Percentiles rank a stretch among this genome's conserved stretches.
phyloP scores from a whole-genome alignment of 2,888 invertebrate species.

The Eupithecia vulgata region DNA sequence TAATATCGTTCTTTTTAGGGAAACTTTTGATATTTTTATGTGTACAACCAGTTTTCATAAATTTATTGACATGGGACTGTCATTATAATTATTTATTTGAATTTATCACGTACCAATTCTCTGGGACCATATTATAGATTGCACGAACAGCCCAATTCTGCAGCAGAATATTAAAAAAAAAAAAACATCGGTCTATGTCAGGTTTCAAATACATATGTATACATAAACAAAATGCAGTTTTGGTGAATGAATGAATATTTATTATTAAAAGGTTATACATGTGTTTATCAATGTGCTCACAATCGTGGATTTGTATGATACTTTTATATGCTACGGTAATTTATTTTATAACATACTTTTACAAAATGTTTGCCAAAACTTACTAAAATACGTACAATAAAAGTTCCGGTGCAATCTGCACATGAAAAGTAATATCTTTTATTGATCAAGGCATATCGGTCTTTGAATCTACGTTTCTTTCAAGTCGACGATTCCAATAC shows the following conservation, averaged over 20 bases:
- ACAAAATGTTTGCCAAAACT: background rate
- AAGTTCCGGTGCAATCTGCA: background rate
- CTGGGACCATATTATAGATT: no score
- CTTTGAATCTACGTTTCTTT: constrained; percentile 20
- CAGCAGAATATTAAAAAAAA: no score
- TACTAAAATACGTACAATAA: background rate
- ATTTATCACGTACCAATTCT: no score
- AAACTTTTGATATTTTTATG: no score
- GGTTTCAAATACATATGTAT: background rate
- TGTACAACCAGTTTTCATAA: no score
- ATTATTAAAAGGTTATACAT: no score
- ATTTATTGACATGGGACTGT: no score
- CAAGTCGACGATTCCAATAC: constrained; percentile 20
- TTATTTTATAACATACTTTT: background rate
- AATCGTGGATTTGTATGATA: background rate
- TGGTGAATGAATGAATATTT: no score
- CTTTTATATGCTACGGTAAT: background rate
- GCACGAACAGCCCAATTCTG: no score
- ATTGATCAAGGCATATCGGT: constrained; percentile 18
- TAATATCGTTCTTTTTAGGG: no score
- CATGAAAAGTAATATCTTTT: background rate
- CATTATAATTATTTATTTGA: no score
- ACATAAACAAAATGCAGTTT: background rate
- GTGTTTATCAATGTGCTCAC: no score
- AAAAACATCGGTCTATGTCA: background rate